Base-by-base conservation (phyloP, 2,888 invertebrate species). In the Dicranocentrus wangi region DNA sequence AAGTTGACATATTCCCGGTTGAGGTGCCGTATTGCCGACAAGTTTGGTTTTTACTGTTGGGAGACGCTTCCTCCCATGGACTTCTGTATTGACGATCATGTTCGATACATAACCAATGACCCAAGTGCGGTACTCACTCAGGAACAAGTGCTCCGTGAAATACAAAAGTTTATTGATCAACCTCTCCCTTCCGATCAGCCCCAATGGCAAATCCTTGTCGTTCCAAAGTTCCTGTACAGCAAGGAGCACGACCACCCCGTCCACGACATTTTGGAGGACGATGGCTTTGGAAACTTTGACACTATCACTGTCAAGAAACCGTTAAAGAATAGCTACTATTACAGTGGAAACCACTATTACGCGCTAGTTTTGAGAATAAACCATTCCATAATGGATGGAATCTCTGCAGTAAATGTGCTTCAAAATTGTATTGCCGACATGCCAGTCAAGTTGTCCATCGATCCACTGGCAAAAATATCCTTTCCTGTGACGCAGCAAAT, bases 321-420 rank as follows among this genome's bases (percentile, higher is more conserved):
- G 1, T 1, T 13, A 5, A 69, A 53, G 19, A 43, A 58, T 15
- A 65, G 42, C n/a, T 61, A 55, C 42, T 69, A 53, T 10, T 71
- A 69, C 53, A 65, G 69, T 7, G 72, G 79, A n/a, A 72, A 79
- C 25, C 66, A 79, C n/a, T 72, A 79, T 43, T 81, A 83, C 39
- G 83, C 83, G 25, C 32, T 82, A 3, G 76, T 78, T 1, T 63
- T 61, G 63, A 47, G 70, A 42, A 72, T 69, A 1, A 83, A 83
- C 55, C 84, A 83, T 69, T 32, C 82, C 8, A 43, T 84, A 0
- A 83, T 84, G 83, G 83, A 84, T 27, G 84, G 84, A 2, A 79
- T 84, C 21, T 83, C 82, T 0, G 84, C 84, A 1, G 79, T 75
- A 1, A 75, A 72, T 39, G 60, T 76, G 25, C 73, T 84, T 3